A percentile compares a stretch with the other conserved stretches of the same genome.
These are phyloP conservation scores for Drosophila mayaguana DNA, from an alignment of 2,888 invertebrate genomes.

Conservation along the genomic window DNA sequence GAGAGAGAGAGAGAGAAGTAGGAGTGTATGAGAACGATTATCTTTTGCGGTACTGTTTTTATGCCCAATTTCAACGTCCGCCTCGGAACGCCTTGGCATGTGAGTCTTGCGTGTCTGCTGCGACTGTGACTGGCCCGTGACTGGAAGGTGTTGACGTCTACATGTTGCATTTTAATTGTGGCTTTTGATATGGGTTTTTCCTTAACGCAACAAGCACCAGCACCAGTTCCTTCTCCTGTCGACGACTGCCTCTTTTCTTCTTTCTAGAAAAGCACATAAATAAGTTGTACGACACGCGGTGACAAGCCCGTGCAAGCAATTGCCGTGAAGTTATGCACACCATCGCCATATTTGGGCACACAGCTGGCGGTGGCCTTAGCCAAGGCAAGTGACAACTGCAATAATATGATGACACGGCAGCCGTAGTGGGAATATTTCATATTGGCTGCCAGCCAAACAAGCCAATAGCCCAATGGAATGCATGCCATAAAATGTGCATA, in stretches of 20 bases:
- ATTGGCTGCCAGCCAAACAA: conserved; percentile 39
- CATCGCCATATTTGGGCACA: conserved; percentile 68
- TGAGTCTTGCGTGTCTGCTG: conserved; percentile 32
- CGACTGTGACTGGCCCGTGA: conserved; percentile 49
- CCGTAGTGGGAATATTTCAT: conserved; percentile 27
- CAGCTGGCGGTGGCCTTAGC: conserved; percentile 68
- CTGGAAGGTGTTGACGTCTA: conserved; percentile 76
- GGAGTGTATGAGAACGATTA: conserved; percentile 60
- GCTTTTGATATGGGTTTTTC: conserved; percentile 66
- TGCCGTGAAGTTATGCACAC: conserved; percentile 74
- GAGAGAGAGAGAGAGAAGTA: background rate
- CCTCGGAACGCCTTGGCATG: conserved; percentile 75
- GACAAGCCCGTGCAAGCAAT: conserved; percentile 65
- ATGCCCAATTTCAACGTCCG: conserved; percentile 78
- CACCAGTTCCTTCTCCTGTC: conserved; percentile 11
- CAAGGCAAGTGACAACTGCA: conserved; percentile 59
- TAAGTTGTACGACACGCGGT: conserved; percentile 75
- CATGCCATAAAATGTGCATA: conserved; percentile 10
- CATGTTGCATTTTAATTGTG: conserved; percentile 79
- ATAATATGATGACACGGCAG: conserved; percentile 18
- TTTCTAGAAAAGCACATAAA: conserved; percentile 66
- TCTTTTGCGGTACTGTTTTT: conserved; percentile 73
- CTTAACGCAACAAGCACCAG: background rate
- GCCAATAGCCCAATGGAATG: conserved; percentile 31
- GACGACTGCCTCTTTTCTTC: conserved; percentile 25